A percentile compares a stretch with the other conserved stretches of the same genome.
Evolutionary conservation across 2,113 vertebrate genomes (phyloP).

Genomic region (Globicephala melas): DNA sequence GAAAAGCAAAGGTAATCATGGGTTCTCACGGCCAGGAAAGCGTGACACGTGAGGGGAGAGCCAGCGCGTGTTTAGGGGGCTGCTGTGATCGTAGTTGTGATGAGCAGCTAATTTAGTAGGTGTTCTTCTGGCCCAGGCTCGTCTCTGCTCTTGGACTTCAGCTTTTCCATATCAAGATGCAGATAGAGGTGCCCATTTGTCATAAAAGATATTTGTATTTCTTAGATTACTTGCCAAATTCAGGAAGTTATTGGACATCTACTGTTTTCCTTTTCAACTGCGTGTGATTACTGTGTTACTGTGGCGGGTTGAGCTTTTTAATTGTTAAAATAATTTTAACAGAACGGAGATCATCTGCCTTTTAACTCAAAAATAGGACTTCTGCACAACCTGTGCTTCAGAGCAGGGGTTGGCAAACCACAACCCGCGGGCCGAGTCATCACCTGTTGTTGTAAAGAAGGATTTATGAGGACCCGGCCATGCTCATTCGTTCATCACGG

Average conservation of each 20-base stretch:
- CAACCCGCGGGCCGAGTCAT: not conserved
- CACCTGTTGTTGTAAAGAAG: not conserved
- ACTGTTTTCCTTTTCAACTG: not conserved
- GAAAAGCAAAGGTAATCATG: conserved; percentile 91
- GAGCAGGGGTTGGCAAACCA: not conserved
- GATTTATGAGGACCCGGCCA: not conserved
- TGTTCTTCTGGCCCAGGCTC: not conserved
- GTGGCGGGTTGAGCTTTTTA: not conserved
- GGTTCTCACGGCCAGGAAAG: not conserved
- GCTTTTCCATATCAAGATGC: not conserved
- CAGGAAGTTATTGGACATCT: not conserved
- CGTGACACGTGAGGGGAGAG: accelerated
- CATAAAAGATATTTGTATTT: not conserved
- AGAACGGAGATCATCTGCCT: not conserved
- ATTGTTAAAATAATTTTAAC: not conserved
- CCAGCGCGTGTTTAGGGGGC: not conserved
- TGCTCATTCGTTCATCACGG: not conserved
- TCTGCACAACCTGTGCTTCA: not conserved
- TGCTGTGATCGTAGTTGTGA: accelerated
- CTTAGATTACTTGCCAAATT: conserved; percentile 20
- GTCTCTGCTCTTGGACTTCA: not conserved
- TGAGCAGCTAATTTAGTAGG: not conserved
- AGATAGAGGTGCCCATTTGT: not conserved
- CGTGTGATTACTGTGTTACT: not conserved
- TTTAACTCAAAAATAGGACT: conserved; percentile 29